Evolutionary conservation across 92 coral and sea anemone genomes (phyloP).

Genomic region (Heliopora coerulea): DNA sequence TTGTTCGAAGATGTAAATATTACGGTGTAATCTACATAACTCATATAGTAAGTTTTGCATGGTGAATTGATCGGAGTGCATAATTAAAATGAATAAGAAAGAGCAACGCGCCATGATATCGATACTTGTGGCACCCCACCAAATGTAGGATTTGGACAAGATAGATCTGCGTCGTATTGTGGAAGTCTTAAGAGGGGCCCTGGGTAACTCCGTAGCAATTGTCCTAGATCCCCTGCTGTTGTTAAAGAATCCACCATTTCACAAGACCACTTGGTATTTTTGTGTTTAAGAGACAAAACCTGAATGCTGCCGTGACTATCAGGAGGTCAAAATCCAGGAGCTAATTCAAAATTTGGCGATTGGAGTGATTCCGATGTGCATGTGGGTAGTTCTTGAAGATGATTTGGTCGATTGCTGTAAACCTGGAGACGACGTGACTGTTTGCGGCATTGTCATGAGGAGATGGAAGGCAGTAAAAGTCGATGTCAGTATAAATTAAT

Average conservation of each 20-base stretch:
- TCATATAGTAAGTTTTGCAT: too few species aligned
- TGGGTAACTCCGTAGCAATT: too few species aligned
- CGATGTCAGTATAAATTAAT: slow-evolving; percentile 69
- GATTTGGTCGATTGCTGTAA: slow-evolving; percentile 90
- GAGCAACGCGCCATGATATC: too few species aligned
- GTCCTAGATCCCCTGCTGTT: too few species aligned
- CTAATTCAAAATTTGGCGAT: slow-evolving; percentile 92
- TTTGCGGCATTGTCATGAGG: slow-evolving; percentile 94
- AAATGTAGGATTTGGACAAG: too few species aligned
- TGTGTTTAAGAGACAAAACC: slow-evolving; percentile 51
- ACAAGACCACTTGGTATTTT: background rate
- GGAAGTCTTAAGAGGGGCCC: too few species aligned
- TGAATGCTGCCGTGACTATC: slow-evolving; percentile 85
- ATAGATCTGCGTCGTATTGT: too few species aligned
- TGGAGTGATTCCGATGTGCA: slow-evolving; percentile 94
- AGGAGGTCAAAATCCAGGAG: slow-evolving; percentile 91
- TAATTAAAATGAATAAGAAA: too few species aligned
- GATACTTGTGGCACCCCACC: too few species aligned
- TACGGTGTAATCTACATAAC: too few species aligned
- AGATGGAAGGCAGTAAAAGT: slow-evolving; percentile 84
- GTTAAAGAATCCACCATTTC: background rate
- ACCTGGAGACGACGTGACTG: slow-evolving; percentile 98
- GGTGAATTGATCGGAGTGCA: too few species aligned
- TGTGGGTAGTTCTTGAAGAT: slow-evolving; percentile 96
- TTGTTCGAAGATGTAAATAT: too few species aligned